These are phyloP conservation scores for Macaria notata DNA, from an alignment of 2,888 invertebrate genomes.

Conservation along the genomic window DNA sequence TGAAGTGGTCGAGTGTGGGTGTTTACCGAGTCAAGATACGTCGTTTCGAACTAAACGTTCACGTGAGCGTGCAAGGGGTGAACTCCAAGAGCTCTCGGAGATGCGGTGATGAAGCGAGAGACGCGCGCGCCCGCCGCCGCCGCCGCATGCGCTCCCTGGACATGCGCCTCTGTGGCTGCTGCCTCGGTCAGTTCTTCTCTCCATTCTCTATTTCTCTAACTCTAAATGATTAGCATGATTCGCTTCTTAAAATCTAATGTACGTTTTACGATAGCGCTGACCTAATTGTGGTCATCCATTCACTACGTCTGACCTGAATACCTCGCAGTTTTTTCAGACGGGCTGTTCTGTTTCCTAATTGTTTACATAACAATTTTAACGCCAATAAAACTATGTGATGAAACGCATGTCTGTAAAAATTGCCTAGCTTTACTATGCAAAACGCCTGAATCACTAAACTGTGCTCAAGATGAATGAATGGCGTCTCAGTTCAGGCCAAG, in stretches of 20 bases:
- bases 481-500: conserved; percentile 31
- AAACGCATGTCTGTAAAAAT: no score
- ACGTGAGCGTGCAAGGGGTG: conserved; percentile 63
- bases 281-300: conserved; percentile 29
- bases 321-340: conserved; percentile 5
- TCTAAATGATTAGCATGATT: conserved; percentile 24
- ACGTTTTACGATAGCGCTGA: conserved; percentile 29
- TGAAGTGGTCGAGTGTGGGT: conserved; percentile 23
- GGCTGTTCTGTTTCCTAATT: conserved; percentile 12
- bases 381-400: no score
- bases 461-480: conserved; percentile 28
- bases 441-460: conserved; percentile 2
- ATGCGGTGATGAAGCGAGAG: conserved; percentile 62
- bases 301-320: conserved; percentile 16
- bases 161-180: conserved; percentile 79
- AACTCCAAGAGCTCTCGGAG: conserved; percentile 42
- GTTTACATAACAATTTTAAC: no score
- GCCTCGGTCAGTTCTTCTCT: conserved; percentile 63
- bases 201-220: conserved; percentile 23
- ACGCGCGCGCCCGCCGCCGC: conserved; percentile 59
- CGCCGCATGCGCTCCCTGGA: conserved; percentile 61
- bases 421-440: no score
- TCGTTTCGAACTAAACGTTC: conserved; percentile 64
- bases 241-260: conserved; percentile 26
- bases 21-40: conserved; percentile 53